phyloP scores from a whole-genome alignment of 1,140 invertebrate genomes.

The Aplysia californica region DNA sequence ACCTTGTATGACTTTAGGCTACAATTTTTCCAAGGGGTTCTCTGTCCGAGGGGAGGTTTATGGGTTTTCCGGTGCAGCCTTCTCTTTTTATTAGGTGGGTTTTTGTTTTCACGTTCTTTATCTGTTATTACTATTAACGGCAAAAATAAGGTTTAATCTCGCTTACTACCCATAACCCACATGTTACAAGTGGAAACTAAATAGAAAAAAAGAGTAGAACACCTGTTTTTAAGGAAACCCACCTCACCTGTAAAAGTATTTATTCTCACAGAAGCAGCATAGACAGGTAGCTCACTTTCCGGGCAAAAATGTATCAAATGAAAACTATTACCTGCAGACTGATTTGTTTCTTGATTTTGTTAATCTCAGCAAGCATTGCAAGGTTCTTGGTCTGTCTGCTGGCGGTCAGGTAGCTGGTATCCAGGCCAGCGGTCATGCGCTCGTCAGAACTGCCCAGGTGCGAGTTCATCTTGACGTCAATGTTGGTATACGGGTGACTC shows the following conservation, averaged over 20 bases:
- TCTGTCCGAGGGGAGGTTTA: too few relatives aligned
- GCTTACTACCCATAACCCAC: too few relatives aligned
- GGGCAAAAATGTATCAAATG: neutral
- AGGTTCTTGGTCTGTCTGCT: slow-evolving; percentile 17
- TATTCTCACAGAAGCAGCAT: neutral
- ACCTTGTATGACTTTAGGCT: too few relatives aligned
- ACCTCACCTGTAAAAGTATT: neutral
- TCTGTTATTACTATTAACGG: too few relatives aligned
- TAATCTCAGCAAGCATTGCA: slow-evolving; percentile 19
- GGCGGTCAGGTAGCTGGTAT: slow-evolving; percentile 2
- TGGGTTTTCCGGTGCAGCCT: too few relatives aligned
- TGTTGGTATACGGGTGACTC: slow-evolving; percentile 11
- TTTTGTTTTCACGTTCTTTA: too few relatives aligned
- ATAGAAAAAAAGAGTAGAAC: neutral
- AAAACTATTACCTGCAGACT: slow-evolving; percentile 7
- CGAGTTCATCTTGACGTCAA: slow-evolving; percentile 18
- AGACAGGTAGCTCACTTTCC: too few relatives aligned
- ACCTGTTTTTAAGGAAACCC: neutral
- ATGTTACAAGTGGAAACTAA: too few relatives aligned
- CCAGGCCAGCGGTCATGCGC: neutral
- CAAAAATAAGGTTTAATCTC: too few relatives aligned
- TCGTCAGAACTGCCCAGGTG: slow-evolving; percentile 9
- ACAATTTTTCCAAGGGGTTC: too few relatives aligned
- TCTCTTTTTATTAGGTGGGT: too few relatives aligned
- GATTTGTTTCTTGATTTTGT: slow-evolving; percentile 21